Percentiles rank a stretch among this genome's conserved stretches.
phyloP scores from a whole-genome alignment of 2,113 vertebrate species.

The Rhinogobius similis region DNA sequence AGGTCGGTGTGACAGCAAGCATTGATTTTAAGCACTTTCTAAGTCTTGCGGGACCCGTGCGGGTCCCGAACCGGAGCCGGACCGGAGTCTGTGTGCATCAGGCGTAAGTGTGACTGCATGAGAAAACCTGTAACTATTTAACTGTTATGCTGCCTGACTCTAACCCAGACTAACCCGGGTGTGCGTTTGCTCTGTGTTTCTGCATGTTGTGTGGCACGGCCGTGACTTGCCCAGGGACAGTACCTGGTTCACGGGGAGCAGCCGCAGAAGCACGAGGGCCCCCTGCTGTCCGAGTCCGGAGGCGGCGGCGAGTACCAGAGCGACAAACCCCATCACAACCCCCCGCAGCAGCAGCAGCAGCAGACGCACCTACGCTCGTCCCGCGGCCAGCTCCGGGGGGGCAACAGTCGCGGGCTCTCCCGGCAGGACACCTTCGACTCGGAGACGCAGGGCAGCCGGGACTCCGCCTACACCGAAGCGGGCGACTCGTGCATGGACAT shows the following conservation, averaged over 20 bases:
- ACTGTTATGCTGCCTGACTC: constrained; percentile 14
- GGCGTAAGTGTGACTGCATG: not conserved
- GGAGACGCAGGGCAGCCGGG: constrained; percentile 89
- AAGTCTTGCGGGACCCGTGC: too few species aligned
- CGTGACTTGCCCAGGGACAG: constrained; percentile 80
- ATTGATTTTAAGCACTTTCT: too few species aligned
- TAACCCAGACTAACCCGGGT: constrained; percentile 65
- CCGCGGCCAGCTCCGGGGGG: constrained; percentile 69
- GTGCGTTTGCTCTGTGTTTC: constrained; percentile 66
- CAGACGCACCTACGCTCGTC: constrained; percentile 72
- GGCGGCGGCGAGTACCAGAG: constrained; percentile 81
- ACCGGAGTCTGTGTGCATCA: too few species aligned
- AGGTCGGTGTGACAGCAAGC: too few species aligned
- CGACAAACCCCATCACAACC: constrained; percentile 71
- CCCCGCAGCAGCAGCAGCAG: constrained; percentile 63
- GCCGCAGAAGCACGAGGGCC: constrained; percentile 80
- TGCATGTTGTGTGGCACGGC: constrained; percentile 79
- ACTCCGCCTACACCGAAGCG: constrained; percentile 91
- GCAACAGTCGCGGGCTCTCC: constrained; percentile 80
- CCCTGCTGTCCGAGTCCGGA: constrained; percentile 81
- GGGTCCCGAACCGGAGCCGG: too few species aligned
- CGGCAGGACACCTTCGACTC: constrained; percentile 94
- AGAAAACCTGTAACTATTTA: not conserved
- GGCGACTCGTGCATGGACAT: constrained; percentile 92
- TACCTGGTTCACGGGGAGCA: constrained; percentile 89